Base-by-base conservation (phyloP, 2,797 vertebrate genomes). In the Selene dorsalis region DNA sequence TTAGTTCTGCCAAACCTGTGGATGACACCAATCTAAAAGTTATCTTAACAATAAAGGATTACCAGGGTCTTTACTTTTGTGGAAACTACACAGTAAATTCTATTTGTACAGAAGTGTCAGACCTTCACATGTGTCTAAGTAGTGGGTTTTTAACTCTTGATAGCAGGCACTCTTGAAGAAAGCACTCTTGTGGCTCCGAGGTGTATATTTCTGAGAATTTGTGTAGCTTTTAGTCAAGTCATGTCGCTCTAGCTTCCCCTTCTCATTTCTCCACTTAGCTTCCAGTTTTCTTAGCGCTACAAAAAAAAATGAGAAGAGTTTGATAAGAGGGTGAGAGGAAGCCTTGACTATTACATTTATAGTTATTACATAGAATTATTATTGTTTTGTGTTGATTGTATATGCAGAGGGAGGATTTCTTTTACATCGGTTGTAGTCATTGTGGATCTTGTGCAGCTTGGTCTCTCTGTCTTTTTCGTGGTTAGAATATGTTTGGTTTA, bases 61-160 rank as follows among this genome's bases (percentile, higher is more conserved):
- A n/a, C 6, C 45, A 16, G 39, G 18, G 5, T 64, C 58, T 55
- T 20, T 38, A 35, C 7, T 38, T 14, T 30, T 45, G 45, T 55
- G 17, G 12, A 57, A 55, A 66, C 32, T 35, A 35, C 3, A 8
- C 3, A 24, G 13, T 61, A 2, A 22, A 9, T 48, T 65, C 1
- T 41, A 35, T 39, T 41, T 41, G 14, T 55, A 5, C 12, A 55
- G 53, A 43, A 69, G 10, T 22, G n/a, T 52, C 83, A 50, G 18
- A 99, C 98, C 98, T 94, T 96, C 89, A 75, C 96, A 96, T 2
- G 95, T 96, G 79, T 93, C 87, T 63, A 96, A 93, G 92, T 94
- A 96, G 62, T 70, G 75, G 84, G 89, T 97, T 89, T 92, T 94
- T 35, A 95, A 93, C 0, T 91, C 57, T 83, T 91, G 59, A 63